Evolutionary conservation across 2,113 vertebrate species (phyloP), one percentile per base, ranked within the genome.

Genomic region (Calonectris borealis): DNA sequence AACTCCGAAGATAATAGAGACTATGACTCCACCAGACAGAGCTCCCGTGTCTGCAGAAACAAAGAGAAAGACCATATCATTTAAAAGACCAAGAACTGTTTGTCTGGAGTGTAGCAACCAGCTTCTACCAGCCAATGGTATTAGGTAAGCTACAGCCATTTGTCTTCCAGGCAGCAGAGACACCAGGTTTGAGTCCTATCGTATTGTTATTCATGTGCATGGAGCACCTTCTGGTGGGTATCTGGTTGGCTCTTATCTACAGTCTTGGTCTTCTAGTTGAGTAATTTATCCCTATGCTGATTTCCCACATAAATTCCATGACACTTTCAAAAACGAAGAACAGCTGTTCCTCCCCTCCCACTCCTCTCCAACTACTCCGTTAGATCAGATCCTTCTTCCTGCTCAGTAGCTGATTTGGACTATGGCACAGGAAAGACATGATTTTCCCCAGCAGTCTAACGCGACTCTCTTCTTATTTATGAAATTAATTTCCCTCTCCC

Each of bases 1-100:
- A 88, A 98, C 25, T 89, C 98, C 98, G 0, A 98, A 98, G 90
- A 98, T 42, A 80, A 98, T 91, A 54, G 97, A 96, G 49, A 98
- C 98, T 8, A 97, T 93, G 89, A 98, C 97, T 62, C 98, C 98
- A 90, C 97, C 98, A 11, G 97, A 97, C 44, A 97, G 94, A 84
- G 86, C 78, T 84, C 96, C 98, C 0, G 96, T 87, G 80, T 95
- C 98, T 98, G 95, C 10, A 87, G 86, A 77, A 92, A 91, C 27
- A 92, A 24, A 64, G 22, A 77, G 40, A 94, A 77, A 96, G 54
- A 32, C 13, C 15, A 5, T 25, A 21, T 38, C 3, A 55, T 25
- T 54, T 64, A 66, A 72, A 79, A 86, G 58, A 85, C 16, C 60
- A 66, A 15, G 40, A 79, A 52, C 40, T 72, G 34, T 58, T 85